These are phyloP conservation scores for Sinosuthora webbiana DNA, from an alignment of 2,113 vertebrate genomes.

Conservation along the genomic window DNA sequence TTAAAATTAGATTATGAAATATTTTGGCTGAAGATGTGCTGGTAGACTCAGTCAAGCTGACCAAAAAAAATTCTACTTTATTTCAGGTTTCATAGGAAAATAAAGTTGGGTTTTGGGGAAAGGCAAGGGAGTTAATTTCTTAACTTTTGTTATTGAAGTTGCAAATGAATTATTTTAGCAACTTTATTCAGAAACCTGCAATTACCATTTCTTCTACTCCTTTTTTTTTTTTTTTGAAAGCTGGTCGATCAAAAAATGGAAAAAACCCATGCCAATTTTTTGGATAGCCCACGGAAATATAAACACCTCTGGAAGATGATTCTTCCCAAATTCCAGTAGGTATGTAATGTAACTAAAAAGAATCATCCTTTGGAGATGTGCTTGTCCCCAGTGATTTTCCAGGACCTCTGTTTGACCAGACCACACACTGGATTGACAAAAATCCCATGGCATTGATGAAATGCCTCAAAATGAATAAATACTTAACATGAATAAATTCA, in stretches of 20 bases:
- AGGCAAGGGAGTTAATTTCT: background rate
- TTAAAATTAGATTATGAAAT: background rate
- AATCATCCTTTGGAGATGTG: background rate
- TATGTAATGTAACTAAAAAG: background rate
- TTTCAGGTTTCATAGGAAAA: background rate
- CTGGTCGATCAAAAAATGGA: background rate
- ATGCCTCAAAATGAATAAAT: too few species aligned
- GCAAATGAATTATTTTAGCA: background rate
- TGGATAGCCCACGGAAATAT: background rate
- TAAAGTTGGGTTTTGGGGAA: background rate
- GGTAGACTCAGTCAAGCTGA: background rate
- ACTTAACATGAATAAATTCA: accelerated
- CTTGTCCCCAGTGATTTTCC: background rate
- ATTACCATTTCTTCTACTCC: background rate
- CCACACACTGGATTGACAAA: background rate
- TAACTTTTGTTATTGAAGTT: background rate
- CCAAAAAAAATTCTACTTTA: background rate
- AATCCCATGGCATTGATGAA: too few species aligned
- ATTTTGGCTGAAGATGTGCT: background rate
- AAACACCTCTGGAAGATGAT: background rate
- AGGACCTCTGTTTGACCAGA: accelerated
- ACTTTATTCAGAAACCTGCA: background rate
- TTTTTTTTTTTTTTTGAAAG: background rate
- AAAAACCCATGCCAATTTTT: background rate
- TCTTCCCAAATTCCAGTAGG: background rate